Evolutionary conservation across 2,113 vertebrate genomes (phyloP).

Genomic region (Phodopus roborovskii): DNA sequence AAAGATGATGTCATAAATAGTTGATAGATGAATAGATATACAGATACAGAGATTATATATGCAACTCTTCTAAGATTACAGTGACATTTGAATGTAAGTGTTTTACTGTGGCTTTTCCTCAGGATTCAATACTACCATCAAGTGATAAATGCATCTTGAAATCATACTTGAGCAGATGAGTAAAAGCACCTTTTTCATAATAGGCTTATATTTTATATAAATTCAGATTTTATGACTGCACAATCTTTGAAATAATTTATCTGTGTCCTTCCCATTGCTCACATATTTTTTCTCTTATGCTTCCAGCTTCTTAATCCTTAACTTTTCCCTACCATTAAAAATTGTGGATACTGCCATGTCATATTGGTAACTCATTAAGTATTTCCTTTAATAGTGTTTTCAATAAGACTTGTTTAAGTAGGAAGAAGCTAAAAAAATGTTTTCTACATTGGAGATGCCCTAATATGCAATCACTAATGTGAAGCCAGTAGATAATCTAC

Average conservation of each 20-base stretch:
- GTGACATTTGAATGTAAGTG: not conserved
- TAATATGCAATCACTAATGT: not conserved
- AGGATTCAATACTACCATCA: not conserved
- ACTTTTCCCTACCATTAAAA: not conserved
- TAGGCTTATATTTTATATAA: not conserved
- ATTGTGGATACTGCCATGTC: not conserved
- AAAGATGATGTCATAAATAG: not conserved
- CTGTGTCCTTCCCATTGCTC: accelerated
- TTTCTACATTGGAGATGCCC: not conserved
- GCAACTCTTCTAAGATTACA: not conserved
- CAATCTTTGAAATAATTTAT: not conserved
- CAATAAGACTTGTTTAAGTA: not conserved
- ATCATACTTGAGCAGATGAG: not conserved
- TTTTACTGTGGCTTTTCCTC: not conserved
- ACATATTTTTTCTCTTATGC: not conserved
- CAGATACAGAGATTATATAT: not conserved
- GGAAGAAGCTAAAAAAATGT: not conserved
- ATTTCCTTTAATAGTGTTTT: not conserved
- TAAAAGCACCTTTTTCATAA: not conserved
- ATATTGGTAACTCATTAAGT: not conserved
- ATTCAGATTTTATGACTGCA: not conserved
- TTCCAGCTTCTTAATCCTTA: not conserved
- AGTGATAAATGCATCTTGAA: not conserved
- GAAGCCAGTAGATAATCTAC: not conserved
- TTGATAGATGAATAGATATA: not conserved